Base-by-base conservation (phyloP, 2,113 vertebrate species). In the Gila orcuttii region DNA sequence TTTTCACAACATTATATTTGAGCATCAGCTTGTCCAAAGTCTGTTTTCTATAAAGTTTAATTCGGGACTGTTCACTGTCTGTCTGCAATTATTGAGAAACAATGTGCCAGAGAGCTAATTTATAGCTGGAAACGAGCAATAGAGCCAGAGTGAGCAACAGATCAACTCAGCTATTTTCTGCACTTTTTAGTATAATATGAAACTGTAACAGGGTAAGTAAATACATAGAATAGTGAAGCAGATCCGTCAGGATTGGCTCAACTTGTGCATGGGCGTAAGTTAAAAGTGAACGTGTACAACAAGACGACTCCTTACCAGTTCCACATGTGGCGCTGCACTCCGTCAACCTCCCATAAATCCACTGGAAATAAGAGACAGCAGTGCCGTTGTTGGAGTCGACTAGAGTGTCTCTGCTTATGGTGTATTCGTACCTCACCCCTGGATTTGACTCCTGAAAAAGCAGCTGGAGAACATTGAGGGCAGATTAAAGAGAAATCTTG, bases 371-470 rank as follows among this genome's bases (percentile, higher is more conserved):
- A 0, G 96, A 86, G 0, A 80, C 86, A 4, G 79, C 81, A 0
- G 88, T 55, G 39, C 90, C 76, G 1, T 93, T 90, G 9, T 92
- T 89, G 0, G 88, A 87, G 0, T 92, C 91, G 0, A 90, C 76
- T 0, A 90, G 86, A 0, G 89, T 45, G 0, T 95, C 95, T 86
- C 90, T 94, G 66, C 92, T 97, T 90, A 99, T 92, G 68, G 97
- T 98, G 94, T 98, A 99, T 88, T 99, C 95, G n/a, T 97, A 99
- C 28, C 94, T 92, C 39, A 99, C 96, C 0, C 97, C 97, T 0
- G 97, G 97, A 90, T 99, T 99, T 55, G 91, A 94, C 90, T 98
- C 98, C 92, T 99, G 97, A 71, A 99, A 99, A 45, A 99, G 95
- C 86, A 99, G 95, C 98, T 99, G 92, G 1, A 78, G 75, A 23